Percentiles rank a stretch among this genome's conserved stretches.
These are phyloP conservation scores for Argyrosomus japonicus DNA, from an alignment of 2,113 vertebrate species.

Conservation along the genomic window DNA sequence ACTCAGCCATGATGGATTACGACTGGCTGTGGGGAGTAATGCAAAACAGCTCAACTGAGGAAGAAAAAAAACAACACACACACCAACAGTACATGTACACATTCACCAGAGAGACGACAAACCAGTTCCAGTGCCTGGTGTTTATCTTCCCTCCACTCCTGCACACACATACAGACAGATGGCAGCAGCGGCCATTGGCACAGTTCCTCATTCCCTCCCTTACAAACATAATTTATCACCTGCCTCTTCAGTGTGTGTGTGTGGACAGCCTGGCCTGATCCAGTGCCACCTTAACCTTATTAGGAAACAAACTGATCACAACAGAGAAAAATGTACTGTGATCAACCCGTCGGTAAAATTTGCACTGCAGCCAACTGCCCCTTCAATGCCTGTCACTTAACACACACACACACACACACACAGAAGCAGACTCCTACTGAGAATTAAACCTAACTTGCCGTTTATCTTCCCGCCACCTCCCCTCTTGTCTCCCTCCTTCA, in stretches of 20 bases:
- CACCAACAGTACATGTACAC: conserved; percentile 37
- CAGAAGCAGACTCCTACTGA: conserved; percentile 32
- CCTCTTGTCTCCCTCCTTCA: conserved; percentile 6
- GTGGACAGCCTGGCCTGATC: conserved; percentile 57
- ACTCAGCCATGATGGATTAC: conserved; percentile 65
- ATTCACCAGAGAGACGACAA: conserved; percentile 56
- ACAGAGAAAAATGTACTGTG: conserved; percentile 54
- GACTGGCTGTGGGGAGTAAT: conserved; percentile 57
- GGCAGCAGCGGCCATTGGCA: conserved; percentile 66
- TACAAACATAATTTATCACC: conserved; percentile 79
- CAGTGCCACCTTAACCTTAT: conserved; percentile 71
- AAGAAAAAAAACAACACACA: conserved; percentile 18
- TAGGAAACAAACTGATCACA: conserved; percentile 74
- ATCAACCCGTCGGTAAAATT: conserved; percentile 52
- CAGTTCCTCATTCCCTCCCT: conserved; percentile 49
- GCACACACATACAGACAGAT: conserved; percentile 63
- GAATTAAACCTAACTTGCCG: conserved; percentile 32
- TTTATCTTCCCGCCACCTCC: conserved; percentile 48
- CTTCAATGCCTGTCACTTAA: conserved; percentile 41
- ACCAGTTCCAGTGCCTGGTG: conserved; percentile 57
- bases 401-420: conserved; percentile 5
- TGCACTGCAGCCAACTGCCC: conserved; percentile 27
- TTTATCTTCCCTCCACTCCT: conserved; percentile 66
- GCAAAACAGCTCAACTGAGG: conserved; percentile 55
- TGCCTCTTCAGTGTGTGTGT: conserved; percentile 46